phyloP scores from a whole-genome alignment of 2,113 vertebrate genomes.

The Microtus pennsylvanicus region DNA sequence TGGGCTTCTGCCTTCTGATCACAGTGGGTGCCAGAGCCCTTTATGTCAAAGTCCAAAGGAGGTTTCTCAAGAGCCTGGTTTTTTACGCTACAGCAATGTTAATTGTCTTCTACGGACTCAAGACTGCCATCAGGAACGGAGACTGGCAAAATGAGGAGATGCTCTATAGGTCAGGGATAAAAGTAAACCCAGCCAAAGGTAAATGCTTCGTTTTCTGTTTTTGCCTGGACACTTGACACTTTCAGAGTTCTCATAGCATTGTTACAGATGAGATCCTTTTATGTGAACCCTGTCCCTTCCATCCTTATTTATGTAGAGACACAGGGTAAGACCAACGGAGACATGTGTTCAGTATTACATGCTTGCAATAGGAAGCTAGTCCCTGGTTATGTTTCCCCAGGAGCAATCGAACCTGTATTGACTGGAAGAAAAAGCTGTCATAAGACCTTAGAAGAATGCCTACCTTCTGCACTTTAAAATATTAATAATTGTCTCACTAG shows the following conservation, averaged over 20 bases:
- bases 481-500: background rate
- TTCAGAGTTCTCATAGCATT: background rate
- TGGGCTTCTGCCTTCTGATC: constrained; percentile 98
- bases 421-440: background rate
- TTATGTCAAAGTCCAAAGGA: constrained; percentile 91
- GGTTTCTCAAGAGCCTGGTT: constrained; percentile 92
- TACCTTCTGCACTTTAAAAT: constrained; percentile 29
- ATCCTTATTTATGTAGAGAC: background rate
- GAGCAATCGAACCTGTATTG: background rate
- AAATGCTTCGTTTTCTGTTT: constrained; percentile 81
- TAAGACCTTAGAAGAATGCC: constrained; percentile 8
- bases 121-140: constrained; percentile 95
- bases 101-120: constrained; percentile 94
- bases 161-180: constrained; percentile 99
- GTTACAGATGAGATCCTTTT: constrained; percentile 1
- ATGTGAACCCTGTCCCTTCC: background rate
- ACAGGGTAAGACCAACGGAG: background rate
- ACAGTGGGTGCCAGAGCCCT: constrained; percentile 94
- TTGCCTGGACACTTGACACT: constrained; percentile 54
- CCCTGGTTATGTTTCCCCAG: background rate
- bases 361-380: background rate
- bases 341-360: background rate
- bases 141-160: constrained; percentile 99
- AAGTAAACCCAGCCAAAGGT: constrained; percentile 99
- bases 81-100: constrained; percentile 92